A percentile compares a stretch with the other conserved stretches of the same genome.
phyloP scores from a whole-genome alignment of 2,888 invertebrate species.

The Mimachlamys varia region DNA sequence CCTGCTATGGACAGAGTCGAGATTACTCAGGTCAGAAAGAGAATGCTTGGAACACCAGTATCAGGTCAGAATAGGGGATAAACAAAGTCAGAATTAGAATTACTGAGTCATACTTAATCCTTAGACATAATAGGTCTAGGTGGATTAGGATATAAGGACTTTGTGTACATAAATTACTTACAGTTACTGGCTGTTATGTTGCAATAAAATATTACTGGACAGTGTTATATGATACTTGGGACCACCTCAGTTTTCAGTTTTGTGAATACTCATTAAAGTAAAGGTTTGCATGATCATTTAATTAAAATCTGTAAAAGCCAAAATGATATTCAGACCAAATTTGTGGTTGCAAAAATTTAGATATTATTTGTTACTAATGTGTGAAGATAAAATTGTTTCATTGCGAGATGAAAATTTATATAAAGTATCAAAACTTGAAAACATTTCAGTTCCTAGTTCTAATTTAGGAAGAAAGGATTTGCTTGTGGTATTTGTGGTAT shows the following conservation, averaged over 20 bases:
- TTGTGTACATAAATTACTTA: neutral
- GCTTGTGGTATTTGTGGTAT: no score
- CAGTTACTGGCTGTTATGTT: neutral
- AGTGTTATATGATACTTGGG: neutral
- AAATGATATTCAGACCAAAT: no score
- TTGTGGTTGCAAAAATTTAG: no score
- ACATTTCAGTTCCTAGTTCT: no score
- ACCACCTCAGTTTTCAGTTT: neutral
- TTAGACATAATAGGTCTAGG: neutral
- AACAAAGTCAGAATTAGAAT: neutral
- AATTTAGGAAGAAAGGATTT: no score
- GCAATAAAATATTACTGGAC: neutral
- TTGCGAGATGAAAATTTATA: no score
- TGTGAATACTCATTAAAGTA: neutral
- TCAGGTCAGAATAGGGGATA: neutral
- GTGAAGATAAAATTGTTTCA: no score
- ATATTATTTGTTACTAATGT: no score
- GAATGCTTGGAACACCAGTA: no score
- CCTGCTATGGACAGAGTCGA: no score
- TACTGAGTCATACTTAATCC: conserved; percentile 20
- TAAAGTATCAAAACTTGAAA: no score
- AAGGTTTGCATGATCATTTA: neutral
- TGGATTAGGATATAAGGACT: neutral
- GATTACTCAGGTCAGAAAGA: no score
- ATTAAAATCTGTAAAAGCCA: neutral